Evolutionary conservation across 2,113 vertebrate genomes (phyloP).

Genomic region (Pelecanoides urinatrix): DNA sequence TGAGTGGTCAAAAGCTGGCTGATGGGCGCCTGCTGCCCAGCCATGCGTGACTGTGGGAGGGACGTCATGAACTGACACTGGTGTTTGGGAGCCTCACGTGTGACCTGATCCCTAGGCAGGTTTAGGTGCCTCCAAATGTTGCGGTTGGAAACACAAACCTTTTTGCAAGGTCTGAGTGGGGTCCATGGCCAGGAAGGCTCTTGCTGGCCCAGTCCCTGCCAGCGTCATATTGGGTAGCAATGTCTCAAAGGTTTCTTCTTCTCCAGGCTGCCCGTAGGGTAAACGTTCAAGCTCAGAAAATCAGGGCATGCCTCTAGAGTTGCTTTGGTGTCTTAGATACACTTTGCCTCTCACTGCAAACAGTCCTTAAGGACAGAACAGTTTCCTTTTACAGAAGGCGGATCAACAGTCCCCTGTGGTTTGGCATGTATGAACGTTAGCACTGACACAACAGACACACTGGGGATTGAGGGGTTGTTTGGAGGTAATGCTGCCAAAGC

Average conservation of each 20-base stretch:
- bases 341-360: background rate
- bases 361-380: background rate
- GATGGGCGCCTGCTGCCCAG: background rate
- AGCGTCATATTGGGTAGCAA: background rate
- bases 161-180: background rate
- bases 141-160: background rate
- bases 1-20: background rate
- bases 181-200: background rate
- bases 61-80: fast-evolving
- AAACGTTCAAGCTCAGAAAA: background rate
- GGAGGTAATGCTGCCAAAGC: background rate
- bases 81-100: background rate
- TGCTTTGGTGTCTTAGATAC: background rate
- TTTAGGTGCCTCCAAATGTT: background rate
- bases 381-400: constrained; percentile 14
- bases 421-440: background rate
- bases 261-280: background rate
- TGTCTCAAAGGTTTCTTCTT: background rate
- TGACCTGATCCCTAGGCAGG: background rate
- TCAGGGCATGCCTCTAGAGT: background rate
- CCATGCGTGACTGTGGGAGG: fast-evolving
- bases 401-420: constrained; percentile 41
- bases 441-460: background rate
- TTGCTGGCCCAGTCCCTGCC: background rate
- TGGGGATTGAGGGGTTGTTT: background rate